These are phyloP conservation scores for Oegoconia quadripuncta DNA, from an alignment of 2,888 invertebrate species.

Conservation along the genomic window DNA sequence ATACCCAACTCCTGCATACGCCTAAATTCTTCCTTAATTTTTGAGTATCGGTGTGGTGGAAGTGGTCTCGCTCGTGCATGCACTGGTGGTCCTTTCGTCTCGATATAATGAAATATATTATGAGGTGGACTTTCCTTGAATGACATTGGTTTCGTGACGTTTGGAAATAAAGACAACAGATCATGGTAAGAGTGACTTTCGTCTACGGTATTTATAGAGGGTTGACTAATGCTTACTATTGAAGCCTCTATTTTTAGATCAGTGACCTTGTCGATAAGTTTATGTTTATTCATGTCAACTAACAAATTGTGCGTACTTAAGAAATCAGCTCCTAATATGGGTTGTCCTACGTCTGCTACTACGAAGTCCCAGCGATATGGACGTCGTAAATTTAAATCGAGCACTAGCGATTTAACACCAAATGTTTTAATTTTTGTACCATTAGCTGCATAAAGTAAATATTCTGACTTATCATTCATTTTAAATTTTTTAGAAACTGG, in stretches of 20 bases:
- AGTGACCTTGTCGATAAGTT: conserved; percentile 1
- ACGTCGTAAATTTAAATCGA: conserved; percentile 16
- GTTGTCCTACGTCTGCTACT: conserved; percentile 13
- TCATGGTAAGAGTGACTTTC: conserved; percentile 2
- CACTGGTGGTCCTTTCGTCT: conserved; percentile 2
- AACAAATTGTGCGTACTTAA: conserved; percentile 2
- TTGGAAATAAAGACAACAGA: conserved; percentile 1
- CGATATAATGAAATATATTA: conserved; percentile 2
- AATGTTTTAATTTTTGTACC: conserved; percentile 11
- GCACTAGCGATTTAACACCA: conserved; percentile 8
- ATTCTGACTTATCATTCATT: conserved; percentile 14
- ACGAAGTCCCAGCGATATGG: conserved; percentile 16
- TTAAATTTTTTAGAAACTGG: conserved; percentile 12
- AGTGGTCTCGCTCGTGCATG: not conserved
- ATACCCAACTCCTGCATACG: conserved; percentile 9
- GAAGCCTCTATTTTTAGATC: not conserved
- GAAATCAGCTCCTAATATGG: conserved; percentile 21
- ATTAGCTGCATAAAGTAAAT: conserved; percentile 26
- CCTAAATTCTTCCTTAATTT: conserved; percentile 5
- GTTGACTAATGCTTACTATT: not conserved
- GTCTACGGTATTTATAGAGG: not conserved
- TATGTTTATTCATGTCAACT: conserved; percentile 1
- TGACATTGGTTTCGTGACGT: conserved; percentile 4
- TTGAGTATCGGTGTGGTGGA: not conserved
- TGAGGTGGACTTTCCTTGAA: conserved; percentile 5